Conservation (phyloP, 2,888 invertebrate genomes). For the Phytoseiulus persimilis region DNA sequence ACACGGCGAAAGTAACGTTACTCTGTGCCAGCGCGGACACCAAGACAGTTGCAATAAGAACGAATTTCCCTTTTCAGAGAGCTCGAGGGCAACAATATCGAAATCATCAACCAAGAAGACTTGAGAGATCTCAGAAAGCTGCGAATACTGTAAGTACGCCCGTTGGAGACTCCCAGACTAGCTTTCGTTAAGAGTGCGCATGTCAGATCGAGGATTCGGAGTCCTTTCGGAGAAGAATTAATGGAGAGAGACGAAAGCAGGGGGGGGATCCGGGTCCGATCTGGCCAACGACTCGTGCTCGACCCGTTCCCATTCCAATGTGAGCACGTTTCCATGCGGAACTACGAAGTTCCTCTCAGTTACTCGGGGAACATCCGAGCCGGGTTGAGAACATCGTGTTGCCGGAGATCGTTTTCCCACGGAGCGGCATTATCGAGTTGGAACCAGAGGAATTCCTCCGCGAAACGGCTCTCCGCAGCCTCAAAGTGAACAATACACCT, state of each 20-base stretch:
- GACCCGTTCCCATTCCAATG: too few relatives aligned
- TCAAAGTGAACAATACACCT: background rate
- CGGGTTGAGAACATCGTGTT: background rate
- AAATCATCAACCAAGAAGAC: slow-evolving; percentile 31
- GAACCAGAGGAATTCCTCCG: background rate
- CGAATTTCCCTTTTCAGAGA: slow-evolving; percentile 7
- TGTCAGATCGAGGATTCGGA: too few relatives aligned
- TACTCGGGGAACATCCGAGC: too few relatives aligned
- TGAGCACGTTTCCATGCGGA: too few relatives aligned
- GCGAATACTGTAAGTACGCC: slow-evolving; percentile 21
- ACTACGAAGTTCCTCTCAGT: too few relatives aligned
- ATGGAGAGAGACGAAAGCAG: too few relatives aligned
- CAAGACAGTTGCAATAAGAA: background rate
- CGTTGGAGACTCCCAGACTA: too few relatives aligned
- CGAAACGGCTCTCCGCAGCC: background rate
- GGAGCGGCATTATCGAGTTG: background rate
- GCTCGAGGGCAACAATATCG: slow-evolving; percentile 25
- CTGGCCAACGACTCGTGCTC: too few relatives aligned
- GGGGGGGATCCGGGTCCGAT: too few relatives aligned
- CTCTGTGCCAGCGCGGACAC: background rate
- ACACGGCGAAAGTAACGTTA: background rate
- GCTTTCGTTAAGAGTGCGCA: too few relatives aligned
- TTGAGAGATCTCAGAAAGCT: slow-evolving; percentile 36
- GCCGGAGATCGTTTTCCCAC: background rate
- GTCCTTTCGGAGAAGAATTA: too few relatives aligned